Percentiles rank a stretch among this genome's conserved stretches.
Conservation (phyloP, 1,140 invertebrate genomes). For the Dendrolimus kikuchii region DNA sequence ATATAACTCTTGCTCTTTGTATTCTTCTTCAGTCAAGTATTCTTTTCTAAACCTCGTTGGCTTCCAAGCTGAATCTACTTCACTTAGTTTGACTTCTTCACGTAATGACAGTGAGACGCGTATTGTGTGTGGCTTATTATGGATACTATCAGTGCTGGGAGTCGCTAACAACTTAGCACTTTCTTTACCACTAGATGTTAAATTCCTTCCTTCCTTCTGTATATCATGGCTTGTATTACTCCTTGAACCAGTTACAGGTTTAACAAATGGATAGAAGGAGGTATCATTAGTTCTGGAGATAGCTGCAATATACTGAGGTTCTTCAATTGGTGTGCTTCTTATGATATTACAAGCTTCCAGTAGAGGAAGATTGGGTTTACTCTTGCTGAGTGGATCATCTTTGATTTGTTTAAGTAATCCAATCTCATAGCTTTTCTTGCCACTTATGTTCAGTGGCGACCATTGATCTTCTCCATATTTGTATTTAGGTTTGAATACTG, state of each 20-base stretch:
- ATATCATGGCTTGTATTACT: constrained; percentile 42
- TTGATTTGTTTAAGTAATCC: constrained; percentile 85
- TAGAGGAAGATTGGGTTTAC: constrained; percentile 77
- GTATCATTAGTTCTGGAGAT: constrained; percentile 53
- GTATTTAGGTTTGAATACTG: constrained; percentile 50
- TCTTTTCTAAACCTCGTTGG: constrained; percentile 74
- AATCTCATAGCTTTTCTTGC: constrained; percentile 87
- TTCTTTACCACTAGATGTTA: constrained; percentile 40
- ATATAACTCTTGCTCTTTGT: constrained; percentile 81
- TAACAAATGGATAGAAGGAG: constrained; percentile 49
- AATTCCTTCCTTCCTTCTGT: constrained; percentile 55
- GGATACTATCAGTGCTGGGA: constrained; percentile 39
- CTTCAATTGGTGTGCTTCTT: constrained; percentile 46
- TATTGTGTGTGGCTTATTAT: constrained; percentile 70
- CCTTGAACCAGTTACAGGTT: constrained; percentile 37
- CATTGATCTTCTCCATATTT: constrained; percentile 80
- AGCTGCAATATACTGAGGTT: constrained; percentile 40
- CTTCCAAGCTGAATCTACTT: constrained; percentile 93
- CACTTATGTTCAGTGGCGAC: constrained; percentile 86
- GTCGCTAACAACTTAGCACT: constrained; percentile 46
- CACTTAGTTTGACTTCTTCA: constrained; percentile 88
- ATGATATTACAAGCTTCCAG: constrained; percentile 54
- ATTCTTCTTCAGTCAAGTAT: constrained; percentile 74
- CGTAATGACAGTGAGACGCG: constrained; percentile 78
- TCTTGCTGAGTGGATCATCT: constrained; percentile 79